Evolutionary conservation across 2,797 vertebrate genomes (phyloP).

Genomic region (Avahi laniger): DNA sequence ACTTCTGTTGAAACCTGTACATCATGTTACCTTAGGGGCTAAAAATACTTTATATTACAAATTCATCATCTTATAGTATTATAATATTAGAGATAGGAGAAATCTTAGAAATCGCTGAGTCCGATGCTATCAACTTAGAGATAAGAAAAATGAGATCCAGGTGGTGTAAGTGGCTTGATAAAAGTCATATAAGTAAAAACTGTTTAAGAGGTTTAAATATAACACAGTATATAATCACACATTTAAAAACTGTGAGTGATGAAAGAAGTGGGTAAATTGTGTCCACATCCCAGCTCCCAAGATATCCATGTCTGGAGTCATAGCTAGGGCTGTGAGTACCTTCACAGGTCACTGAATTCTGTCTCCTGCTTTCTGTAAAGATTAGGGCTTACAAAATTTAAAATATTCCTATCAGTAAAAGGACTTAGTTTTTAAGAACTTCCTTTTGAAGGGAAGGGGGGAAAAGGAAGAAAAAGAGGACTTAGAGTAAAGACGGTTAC

Average conservation of each 20-base stretch:
- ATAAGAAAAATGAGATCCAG: background rate
- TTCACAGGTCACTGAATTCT: background rate
- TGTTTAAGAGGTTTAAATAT: background rate
- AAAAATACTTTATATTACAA: background rate
- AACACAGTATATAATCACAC: background rate
- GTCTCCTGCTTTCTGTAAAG: background rate
- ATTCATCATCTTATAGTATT: background rate
- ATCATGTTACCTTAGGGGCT: background rate
- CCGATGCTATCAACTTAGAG: background rate
- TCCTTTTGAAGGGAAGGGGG: background rate
- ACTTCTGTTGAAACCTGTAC: background rate
- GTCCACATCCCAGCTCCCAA: background rate
- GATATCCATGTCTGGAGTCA: background rate
- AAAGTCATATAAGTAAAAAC: background rate
- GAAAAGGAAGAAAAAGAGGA: background rate
- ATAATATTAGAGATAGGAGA: background rate
- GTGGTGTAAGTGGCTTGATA: background rate
- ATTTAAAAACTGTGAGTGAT: background rate
- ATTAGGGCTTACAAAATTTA: background rate
- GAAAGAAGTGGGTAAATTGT: background rate
- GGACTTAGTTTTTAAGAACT: background rate
- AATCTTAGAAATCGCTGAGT: background rate
- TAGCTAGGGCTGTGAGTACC: background rate
- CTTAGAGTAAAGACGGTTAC: background rate
- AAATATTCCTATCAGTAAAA: constrained; percentile 29